Conservation (phyloP, 2,113 vertebrate species). For the Mastomys natalensis region DNA sequence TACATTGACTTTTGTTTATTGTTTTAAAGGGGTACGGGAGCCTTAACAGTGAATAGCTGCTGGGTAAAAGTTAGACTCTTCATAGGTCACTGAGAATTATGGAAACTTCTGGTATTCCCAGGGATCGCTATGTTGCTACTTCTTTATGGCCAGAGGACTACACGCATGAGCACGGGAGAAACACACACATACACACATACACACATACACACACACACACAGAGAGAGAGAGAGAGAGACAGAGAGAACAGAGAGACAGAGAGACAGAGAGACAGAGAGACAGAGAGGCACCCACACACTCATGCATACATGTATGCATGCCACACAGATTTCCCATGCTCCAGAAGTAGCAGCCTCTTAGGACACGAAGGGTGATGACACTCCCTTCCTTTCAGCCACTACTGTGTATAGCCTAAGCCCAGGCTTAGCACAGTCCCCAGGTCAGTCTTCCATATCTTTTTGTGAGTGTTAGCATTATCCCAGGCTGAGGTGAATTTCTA, state of each 20-base stretch:
- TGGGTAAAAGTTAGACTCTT: background rate
- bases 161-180: rapidly evolving
- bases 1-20: background rate
- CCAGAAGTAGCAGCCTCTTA: too few species aligned
- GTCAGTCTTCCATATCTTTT: too few species aligned
- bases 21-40: background rate
- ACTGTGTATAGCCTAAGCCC: background rate
- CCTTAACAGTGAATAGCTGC: background rate
- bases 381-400: background rate
- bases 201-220: background rate
- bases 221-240: too few species aligned
- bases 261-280: too few species aligned
- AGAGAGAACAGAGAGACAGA: too few species aligned
- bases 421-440: background rate
- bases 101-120: background rate
- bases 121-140: background rate
- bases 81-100: background rate
- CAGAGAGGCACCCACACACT: background rate
- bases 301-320: too few species aligned
- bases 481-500: background rate
- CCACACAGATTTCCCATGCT: too few species aligned
- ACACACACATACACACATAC: background rate
- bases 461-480: background rate
- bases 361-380: background rate
- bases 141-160: background rate